These are phyloP conservation scores for Philopotamus ludificatus DNA, from an alignment of 1,140 invertebrate species.

Conservation along the genomic window DNA sequence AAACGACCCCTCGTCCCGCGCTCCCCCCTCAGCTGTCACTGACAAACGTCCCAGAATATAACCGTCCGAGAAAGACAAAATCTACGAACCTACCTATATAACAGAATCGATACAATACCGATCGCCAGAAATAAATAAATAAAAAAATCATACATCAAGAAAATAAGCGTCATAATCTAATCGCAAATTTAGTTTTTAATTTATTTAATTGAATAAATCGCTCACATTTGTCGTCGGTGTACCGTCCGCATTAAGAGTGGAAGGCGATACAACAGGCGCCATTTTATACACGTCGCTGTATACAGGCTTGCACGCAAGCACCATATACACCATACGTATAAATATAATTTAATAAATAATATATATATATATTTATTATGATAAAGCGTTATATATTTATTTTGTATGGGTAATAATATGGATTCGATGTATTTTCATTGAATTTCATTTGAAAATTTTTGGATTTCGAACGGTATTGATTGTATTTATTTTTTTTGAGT, in stretches of 20 bases:
- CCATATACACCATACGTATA: too few species aligned
- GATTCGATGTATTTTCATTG: too few species aligned
- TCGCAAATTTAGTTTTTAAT: neutral
- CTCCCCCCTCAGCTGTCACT: conserved; percentile 33
- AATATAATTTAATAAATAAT: neutral
- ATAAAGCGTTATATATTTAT: too few species aligned
- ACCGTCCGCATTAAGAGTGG: conserved; percentile 32
- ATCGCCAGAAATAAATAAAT: neutral
- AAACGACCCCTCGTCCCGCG: neutral
- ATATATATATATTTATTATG: neutral
- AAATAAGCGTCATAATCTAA: neutral
- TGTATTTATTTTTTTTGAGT: too few species aligned
- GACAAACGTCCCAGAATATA: conserved; percentile 36
- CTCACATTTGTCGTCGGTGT: conserved; percentile 3
- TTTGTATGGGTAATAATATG: too few species aligned
- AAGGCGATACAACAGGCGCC: conserved; percentile 39
- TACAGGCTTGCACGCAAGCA: conserved; percentile 24
- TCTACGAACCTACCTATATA: conserved; percentile 10
- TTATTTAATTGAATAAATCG: conserved; percentile 4
- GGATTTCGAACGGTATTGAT: too few species aligned
- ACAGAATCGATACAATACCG: neutral
- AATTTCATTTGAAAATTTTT: too few species aligned
- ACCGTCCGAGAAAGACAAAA: conserved; percentile 18
- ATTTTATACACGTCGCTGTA: conserved; percentile 40
- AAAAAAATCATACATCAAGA: too few species aligned